Evolutionary conservation across 2,888 invertebrate species (phyloP).

Genomic region (Cataglyphis rosenhaueri): DNA sequence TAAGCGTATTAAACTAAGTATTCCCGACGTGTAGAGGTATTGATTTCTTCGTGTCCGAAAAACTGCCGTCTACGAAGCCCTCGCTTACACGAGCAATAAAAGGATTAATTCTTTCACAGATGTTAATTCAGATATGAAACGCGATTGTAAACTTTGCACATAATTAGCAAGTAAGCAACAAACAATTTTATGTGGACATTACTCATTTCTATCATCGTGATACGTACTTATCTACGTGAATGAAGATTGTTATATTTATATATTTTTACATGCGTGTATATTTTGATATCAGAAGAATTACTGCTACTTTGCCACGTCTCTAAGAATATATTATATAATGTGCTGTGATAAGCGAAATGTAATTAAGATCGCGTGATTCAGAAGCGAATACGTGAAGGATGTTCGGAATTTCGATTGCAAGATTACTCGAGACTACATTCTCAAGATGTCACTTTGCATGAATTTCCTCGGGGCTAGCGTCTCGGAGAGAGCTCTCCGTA

Average conservation of each 20-base stretch:
- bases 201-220: background rate
- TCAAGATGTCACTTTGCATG: conserved; percentile 72
- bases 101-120: conserved; percentile 17
- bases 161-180: conserved; percentile 13
- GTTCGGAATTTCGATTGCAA: conserved; percentile 61
- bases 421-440: conserved; percentile 36
- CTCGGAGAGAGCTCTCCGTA: conserved; percentile 57
- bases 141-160: conserved; percentile 17
- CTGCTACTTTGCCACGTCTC: background rate
- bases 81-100: conserved; percentile 31
- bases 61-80: conserved; percentile 33
- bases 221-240: background rate
- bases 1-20: conserved; percentile 82
- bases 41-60: conserved; percentile 59
- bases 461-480: conserved; percentile 59
- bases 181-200: background rate
- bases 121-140: conserved; percentile 19
- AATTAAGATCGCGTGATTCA: conserved; percentile 17
- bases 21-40: conserved; percentile 65
- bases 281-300: background rate
- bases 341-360: background rate
- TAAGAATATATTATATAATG: background rate
- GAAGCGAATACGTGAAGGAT: background rate
- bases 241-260: background rate
- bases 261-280: conserved; percentile 16